Conservation (phyloP, 2,113 vertebrate species). For the western clawed frog (Xenopus tropicalis) region DNA sequence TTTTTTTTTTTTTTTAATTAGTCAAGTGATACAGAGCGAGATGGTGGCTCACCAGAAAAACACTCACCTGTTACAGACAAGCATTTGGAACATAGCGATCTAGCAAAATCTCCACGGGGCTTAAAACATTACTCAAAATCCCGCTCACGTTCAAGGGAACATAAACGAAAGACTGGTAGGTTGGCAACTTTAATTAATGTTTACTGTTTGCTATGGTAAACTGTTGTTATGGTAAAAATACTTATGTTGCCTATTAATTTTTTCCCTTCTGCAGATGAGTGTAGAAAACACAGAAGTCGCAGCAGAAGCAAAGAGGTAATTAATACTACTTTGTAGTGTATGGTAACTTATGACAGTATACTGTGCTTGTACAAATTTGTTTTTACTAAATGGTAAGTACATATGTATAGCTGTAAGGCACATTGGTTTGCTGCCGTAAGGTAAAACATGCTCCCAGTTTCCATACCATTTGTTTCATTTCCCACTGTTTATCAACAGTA, state of each 20-base stretch:
- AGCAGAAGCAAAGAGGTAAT: slow-evolving; percentile 99
- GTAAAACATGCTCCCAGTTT: background rate
- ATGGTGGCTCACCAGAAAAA: slow-evolving; percentile 68
- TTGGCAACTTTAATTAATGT: background rate
- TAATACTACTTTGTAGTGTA: slow-evolving; percentile 76
- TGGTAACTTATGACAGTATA: slow-evolving; percentile 59
- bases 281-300: slow-evolving; percentile 88
- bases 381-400: slow-evolving; percentile 86
- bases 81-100: slow-evolving; percentile 80
- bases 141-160: slow-evolving; percentile 81
- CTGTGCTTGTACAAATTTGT: slow-evolving; percentile 53
- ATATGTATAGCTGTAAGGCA: slow-evolving; percentile 45
- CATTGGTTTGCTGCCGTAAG: background rate
- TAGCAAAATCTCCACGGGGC: slow-evolving; percentile 80
- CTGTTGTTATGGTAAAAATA: too few species aligned
- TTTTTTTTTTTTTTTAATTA: slow-evolving; percentile 52
- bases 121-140: slow-evolving; percentile 91
- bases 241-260: slow-evolving; percentile 15
- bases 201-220: background rate
- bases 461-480: background rate
- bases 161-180: slow-evolving; percentile 82
- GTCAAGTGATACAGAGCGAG: slow-evolving; percentile 82
- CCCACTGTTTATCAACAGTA: background rate
- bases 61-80: slow-evolving; percentile 75
- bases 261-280: slow-evolving; percentile 63